A percentile compares a stretch with the other conserved stretches of the same genome.
Evolutionary conservation across 2,888 invertebrate genomes (phyloP).

Genomic region (Gonocerus acuteangulatus): DNA sequence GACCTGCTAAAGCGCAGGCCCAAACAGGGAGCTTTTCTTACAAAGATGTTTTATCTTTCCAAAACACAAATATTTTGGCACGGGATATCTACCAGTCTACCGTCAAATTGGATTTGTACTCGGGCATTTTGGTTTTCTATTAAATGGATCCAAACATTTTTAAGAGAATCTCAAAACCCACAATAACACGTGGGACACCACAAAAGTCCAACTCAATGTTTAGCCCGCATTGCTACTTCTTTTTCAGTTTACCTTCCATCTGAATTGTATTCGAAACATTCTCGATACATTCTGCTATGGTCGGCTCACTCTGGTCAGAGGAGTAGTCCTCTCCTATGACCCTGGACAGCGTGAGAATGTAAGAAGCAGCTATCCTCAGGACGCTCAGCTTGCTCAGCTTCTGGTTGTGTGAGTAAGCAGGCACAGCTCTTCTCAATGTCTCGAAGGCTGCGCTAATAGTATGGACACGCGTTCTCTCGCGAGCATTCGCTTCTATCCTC

Average conservation of each 20-base stretch:
- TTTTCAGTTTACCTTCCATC: conserved; percentile 79
- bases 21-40: no score
- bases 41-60: no score
- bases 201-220: no score
- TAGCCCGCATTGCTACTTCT: conserved; percentile 70
- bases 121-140: no score
- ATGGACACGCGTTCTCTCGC: conserved; percentile 86
- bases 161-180: no score
- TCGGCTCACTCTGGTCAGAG: conserved; percentile 52
- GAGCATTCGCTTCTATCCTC: conserved; percentile 87
- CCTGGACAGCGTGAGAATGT: conserved; percentile 77
- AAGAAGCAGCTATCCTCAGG: conserved; percentile 84
- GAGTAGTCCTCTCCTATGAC: conserved; percentile 63
- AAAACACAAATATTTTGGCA: no score
- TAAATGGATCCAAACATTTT: no score
- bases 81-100: no score
- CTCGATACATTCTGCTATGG: conserved; percentile 71
- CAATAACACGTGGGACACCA: no score
- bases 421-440: conserved; percentile 72
- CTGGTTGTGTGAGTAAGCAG: conserved; percentile 86
- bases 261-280: conserved; percentile 86
- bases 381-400: conserved; percentile 90
- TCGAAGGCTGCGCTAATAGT: conserved; percentile 95
- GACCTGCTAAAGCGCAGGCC: no score
- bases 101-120: no score